Conservation (phyloP, 2,113 vertebrate species). For the Anguilla rostrata region DNA sequence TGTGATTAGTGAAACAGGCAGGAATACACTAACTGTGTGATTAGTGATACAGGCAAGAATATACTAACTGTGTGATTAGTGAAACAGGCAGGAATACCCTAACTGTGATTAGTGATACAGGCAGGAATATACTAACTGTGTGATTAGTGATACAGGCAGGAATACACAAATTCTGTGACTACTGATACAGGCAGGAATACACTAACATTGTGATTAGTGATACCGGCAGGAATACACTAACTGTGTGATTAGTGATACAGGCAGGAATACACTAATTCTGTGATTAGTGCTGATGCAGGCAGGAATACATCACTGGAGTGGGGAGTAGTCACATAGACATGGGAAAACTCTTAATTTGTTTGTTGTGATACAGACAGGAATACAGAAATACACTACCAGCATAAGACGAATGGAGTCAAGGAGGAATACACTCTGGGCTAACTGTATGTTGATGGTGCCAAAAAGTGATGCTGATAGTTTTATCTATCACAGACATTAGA, state of each 20-base stretch:
- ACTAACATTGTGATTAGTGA: no score
- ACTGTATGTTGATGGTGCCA: no score
- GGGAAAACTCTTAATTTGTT: not conserved
- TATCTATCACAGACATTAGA: not conserved
- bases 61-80: not conserved
- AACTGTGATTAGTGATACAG: not conserved
- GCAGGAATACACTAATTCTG: not conserved
- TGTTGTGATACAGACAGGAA: no score
- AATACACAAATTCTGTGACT: not conserved
- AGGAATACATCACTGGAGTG: not conserved
- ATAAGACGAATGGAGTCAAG: no score
- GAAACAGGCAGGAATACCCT: not conserved
- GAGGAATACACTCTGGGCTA: no score
- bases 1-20: not conserved
- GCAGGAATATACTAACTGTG: not conserved
- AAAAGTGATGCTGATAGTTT: no score
- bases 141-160: not conserved
- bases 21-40: not conserved
- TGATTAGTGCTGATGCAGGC: not conserved
- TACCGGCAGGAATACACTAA: not conserved
- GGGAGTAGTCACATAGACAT: no score
- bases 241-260: not conserved
- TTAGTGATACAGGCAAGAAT: not conserved
- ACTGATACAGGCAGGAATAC: not conserved
- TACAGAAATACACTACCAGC: no score